Evolutionary conservation across 2,113 vertebrate genomes (phyloP).

Genomic region (Menidia beryllina): DNA sequence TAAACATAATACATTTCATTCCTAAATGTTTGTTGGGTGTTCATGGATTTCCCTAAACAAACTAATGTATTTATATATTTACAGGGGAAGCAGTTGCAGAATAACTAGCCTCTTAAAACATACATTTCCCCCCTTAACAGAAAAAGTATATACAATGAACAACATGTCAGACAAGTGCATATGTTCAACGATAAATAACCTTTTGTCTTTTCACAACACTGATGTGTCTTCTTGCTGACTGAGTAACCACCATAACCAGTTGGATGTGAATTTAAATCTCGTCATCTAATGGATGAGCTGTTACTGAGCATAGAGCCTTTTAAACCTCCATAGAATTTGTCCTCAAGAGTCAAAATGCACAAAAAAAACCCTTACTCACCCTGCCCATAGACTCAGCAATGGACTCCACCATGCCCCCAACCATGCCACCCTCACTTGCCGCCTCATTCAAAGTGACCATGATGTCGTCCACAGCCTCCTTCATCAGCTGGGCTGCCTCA

Average conservation of each 20-base stretch:
- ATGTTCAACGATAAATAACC: conserved; percentile 40
- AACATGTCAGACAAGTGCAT: neutral
- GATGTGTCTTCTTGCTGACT: conserved; percentile 35
- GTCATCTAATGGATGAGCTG: conserved; percentile 56
- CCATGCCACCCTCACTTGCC: conserved; percentile 96
- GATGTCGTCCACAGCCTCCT: conserved; percentile 97
- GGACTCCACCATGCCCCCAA: conserved; percentile 96
- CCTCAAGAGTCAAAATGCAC: neutral
- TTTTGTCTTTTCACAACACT: conserved; percentile 25
- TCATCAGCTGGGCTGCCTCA: conserved; percentile 96
- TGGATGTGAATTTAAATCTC: conserved; percentile 53
- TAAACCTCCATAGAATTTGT: conserved; percentile 1
- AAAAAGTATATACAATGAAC: neutral
- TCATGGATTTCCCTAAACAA: too few species aligned
- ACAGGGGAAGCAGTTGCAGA: too few species aligned
- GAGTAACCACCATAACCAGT: conserved; percentile 58
- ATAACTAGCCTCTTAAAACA: too few species aligned
- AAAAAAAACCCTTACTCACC: conserved; percentile 78
- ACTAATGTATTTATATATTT: too few species aligned
- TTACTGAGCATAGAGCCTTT: conserved; percentile 48
- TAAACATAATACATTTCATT: too few species aligned
- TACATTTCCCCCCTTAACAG: neutral
- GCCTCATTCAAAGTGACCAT: conserved; percentile 98
- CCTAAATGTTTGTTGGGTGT: too few species aligned
- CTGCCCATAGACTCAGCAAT: conserved; percentile 95